A percentile compares a stretch with the other conserved stretches of the same genome.
Conservation (phyloP, 2,113 vertebrate genomes). For the Poecilia latipinna region DNA sequence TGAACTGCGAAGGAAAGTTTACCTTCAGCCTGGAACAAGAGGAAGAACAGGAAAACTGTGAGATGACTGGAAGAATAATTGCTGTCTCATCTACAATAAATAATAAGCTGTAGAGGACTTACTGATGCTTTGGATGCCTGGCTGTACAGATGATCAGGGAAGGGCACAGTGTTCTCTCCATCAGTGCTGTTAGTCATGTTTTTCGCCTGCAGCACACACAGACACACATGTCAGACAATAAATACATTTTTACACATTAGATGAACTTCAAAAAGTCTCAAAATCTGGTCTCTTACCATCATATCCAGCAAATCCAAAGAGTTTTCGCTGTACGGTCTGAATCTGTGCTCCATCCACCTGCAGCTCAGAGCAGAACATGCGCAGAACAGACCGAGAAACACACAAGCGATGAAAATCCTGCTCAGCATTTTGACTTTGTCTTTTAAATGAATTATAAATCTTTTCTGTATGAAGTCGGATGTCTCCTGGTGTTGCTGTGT, state of each 20-base stretch:
- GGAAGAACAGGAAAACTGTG: background rate
- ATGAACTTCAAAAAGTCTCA: too few relatives aligned
- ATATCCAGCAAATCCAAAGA: slow-evolving; percentile 36
- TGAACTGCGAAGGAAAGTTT: slow-evolving; percentile 60
- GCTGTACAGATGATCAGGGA: slow-evolving; percentile 47
- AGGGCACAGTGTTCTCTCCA: slow-evolving; percentile 16
- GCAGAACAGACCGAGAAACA: slow-evolving; percentile 41
- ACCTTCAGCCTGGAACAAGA: slow-evolving; percentile 54
- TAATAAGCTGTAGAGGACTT: slow-evolving; percentile 18
- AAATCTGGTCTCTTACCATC: slow-evolving; percentile 56
- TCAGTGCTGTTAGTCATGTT: slow-evolving; percentile 30
- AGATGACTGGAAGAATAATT: background rate
- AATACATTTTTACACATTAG: too few relatives aligned
- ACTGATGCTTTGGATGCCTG: slow-evolving; percentile 43
- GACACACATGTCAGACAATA: background rate
- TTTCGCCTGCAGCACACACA: slow-evolving; percentile 37
- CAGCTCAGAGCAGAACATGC: slow-evolving; percentile 52
- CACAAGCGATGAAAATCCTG: slow-evolving; percentile 35
- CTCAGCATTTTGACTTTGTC: slow-evolving; percentile 33
- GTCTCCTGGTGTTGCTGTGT: background rate
- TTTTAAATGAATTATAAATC: too few relatives aligned
- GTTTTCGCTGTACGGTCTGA: slow-evolving; percentile 38
- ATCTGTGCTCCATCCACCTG: slow-evolving; percentile 66
- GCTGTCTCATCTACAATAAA: background rate
- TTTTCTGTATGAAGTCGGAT: background rate